A percentile compares a stretch with the other conserved stretches of the same genome.
Evolutionary conservation across 2,113 vertebrate genomes (phyloP).

Genomic region (Callipepla californica): DNA sequence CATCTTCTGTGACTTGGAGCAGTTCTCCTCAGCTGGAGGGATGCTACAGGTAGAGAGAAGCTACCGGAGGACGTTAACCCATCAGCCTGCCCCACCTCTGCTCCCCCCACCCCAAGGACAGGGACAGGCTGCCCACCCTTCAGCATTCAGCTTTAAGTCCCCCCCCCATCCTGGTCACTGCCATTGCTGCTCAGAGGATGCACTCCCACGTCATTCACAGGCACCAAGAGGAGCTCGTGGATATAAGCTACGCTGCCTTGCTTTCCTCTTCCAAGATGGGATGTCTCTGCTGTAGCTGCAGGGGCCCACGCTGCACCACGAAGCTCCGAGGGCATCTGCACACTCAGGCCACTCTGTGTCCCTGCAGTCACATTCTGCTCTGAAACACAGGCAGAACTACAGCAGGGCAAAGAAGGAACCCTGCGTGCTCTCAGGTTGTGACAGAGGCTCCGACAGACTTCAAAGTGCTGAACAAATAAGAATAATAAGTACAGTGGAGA

Average conservation of each 20-base stretch:
- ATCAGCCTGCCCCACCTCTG: neutral
- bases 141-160: neutral
- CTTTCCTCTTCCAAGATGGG: neutral
- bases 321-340: neutral
- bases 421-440: fast-evolving
- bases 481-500: neutral
- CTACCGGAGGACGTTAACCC: too few species aligned
- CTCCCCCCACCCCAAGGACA: neutral
- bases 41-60: neutral
- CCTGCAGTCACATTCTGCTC: too few species aligned
- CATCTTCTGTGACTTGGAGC: too few species aligned
- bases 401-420: neutral
- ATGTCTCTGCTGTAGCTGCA: neutral
- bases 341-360: too few species aligned
- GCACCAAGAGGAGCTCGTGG: fast-evolving
- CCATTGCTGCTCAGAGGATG: fast-evolving
- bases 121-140: neutral
- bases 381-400: neutral
- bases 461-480: neutral
- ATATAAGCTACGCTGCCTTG: fast-evolving
- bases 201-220: fast-evolving
- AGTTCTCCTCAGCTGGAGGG: neutral
- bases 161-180: neutral
- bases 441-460: neutral
- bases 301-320: neutral